Conservation (phyloP, 2,113 vertebrate genomes). For the Upupa epops region DNA sequence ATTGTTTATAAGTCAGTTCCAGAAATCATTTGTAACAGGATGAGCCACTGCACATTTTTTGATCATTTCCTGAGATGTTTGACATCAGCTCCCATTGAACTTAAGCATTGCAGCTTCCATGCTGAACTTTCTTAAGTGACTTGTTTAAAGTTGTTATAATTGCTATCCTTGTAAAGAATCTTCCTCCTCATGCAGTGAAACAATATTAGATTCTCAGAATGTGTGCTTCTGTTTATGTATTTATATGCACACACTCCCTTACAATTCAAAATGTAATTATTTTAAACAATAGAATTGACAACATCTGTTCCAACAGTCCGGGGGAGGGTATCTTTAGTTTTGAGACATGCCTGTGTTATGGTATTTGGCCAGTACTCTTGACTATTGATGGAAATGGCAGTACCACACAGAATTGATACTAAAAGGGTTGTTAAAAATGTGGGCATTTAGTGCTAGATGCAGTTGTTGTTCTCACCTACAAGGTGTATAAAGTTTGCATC, state of each 20-base stretch:
- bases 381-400: neutral
- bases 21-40: neutral
- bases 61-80: neutral
- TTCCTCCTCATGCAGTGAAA: neutral
- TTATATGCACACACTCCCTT: neutral
- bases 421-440: neutral
- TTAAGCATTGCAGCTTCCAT: neutral
- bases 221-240: neutral
- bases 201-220: neutral
- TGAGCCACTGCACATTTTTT: neutral
- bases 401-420: neutral
- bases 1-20: neutral
- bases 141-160: neutral
- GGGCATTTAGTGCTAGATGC: neutral
- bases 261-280: neutral
- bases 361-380: neutral
- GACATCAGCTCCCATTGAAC: neutral
- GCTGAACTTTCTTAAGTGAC: neutral
- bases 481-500: neutral
- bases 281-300: neutral
- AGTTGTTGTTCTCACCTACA: neutral
- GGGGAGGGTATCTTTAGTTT: neutral
- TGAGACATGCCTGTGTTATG: fast-evolving
- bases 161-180: neutral
- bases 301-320: neutral